Conservation (phyloP, 2,113 vertebrate genomes). For the Charina bottae region DNA sequence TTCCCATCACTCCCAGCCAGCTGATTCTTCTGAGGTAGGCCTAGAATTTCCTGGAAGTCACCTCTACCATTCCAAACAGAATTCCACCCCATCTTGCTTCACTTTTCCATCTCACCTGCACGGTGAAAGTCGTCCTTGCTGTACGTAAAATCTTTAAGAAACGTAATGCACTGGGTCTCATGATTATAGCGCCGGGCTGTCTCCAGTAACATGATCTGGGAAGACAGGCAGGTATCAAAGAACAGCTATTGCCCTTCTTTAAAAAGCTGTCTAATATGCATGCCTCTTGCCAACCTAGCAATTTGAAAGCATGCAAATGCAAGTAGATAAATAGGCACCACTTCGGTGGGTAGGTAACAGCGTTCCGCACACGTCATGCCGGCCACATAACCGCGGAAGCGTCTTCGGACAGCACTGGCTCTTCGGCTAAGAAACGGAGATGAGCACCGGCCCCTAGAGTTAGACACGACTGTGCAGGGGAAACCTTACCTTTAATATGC, state of each 20-base stretch:
- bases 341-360: no score
- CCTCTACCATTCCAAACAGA: no score
- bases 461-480: no score
- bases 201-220: slow-evolving; percentile 76
- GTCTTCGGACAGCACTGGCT: no score
- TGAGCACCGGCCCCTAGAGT: no score
- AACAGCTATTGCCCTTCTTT: not conserved
- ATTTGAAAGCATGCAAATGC: no score
- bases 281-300: no score
- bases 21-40: not conserved
- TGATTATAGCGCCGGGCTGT: slow-evolving; percentile 76
- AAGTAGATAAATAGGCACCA: no score
- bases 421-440: no score
- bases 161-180: slow-evolving; percentile 74
- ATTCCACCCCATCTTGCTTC: not conserved
- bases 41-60: not conserved
- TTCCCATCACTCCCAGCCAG: not conserved
- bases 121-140: slow-evolving; percentile 78
- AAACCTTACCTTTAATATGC: no score
- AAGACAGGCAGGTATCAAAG: not conserved
- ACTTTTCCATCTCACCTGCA: slow-evolving; percentile 59
- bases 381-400: no score
- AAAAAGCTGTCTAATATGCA: not conserved
- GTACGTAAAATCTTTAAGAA: slow-evolving; percentile 78
- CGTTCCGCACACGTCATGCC: no score